phyloP scores from a whole-genome alignment of 2,797 vertebrate species.

The Sorex maritimensis region DNA sequence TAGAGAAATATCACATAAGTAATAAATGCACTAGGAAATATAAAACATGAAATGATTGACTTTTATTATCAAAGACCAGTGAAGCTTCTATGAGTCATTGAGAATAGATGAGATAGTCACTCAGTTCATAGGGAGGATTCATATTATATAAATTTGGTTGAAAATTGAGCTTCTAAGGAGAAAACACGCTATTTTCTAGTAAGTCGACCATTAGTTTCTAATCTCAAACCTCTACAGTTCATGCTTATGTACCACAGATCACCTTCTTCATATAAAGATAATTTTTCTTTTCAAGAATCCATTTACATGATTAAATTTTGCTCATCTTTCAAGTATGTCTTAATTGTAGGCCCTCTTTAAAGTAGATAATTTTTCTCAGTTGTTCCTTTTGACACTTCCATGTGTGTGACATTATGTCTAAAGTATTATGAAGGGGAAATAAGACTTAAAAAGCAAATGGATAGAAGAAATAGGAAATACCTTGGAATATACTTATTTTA shows the following conservation, averaged over 20 bases:
- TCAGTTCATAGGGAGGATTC: not conserved
- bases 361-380: not conserved
- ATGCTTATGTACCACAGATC: not conserved
- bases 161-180: not conserved
- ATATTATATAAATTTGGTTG: no score
- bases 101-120: not conserved
- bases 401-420: not conserved
- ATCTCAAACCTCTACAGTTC: not conserved
- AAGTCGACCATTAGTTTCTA: not conserved
- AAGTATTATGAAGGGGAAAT: not conserved
- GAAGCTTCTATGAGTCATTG: no score
- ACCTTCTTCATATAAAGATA: not conserved
- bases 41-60: no score
- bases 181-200: not conserved
- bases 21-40: no score
- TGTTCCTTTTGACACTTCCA: not conserved
- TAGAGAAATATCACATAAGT: no score
- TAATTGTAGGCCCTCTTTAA: not conserved
- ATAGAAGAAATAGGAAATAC: not conserved
- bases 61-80: no score
- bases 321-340: not conserved
- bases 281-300: not conserved
- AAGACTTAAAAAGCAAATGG: not conserved
- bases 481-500: not conserved
- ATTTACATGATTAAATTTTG: not conserved